Percentiles rank a stretch among this genome's conserved stretches.
These are phyloP conservation scores for Chironomus striatipennis DNA, from an alignment of 1,140 invertebrate species.

Conservation along the genomic window DNA sequence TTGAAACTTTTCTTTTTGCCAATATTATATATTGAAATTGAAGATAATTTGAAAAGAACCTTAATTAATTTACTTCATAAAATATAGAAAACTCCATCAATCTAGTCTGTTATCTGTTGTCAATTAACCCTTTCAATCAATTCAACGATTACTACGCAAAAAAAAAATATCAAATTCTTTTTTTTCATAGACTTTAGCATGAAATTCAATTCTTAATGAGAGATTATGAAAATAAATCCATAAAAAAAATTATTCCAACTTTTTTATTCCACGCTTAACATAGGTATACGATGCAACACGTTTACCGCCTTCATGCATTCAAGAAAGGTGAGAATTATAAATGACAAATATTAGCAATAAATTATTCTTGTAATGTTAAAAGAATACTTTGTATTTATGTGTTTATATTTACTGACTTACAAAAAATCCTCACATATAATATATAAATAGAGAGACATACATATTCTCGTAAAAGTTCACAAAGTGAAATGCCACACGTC, in stretches of 20 bases:
- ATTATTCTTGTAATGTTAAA: too few relatives aligned
- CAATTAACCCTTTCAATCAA: too few relatives aligned
- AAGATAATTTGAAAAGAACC: neutral
- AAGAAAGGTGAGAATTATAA: constrained; percentile 50
- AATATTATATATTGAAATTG: neutral
- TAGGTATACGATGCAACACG: constrained; percentile 60
- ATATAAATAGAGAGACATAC: too few relatives aligned
- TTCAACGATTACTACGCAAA: neutral
- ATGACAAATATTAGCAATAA: too few relatives aligned
- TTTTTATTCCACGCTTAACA: neutral
- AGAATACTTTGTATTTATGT: too few relatives aligned
- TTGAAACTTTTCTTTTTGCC: neutral
- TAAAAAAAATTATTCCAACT: neutral
- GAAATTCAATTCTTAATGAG: too few relatives aligned
- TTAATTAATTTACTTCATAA: neutral
- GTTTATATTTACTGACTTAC: too few relatives aligned
- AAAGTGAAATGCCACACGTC: too few relatives aligned
- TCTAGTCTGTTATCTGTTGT: too few relatives aligned
- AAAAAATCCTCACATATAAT: too few relatives aligned
- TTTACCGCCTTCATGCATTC: constrained; percentile 74
- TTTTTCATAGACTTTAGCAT: neutral
- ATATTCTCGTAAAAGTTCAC: too few relatives aligned
- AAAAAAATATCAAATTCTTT: neutral
- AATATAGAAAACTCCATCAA: neutral
- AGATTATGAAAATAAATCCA: too few relatives aligned